Evolutionary conservation across 1,140 invertebrate genomes (phyloP).

Genomic region (Drosophila dunni): DNA sequence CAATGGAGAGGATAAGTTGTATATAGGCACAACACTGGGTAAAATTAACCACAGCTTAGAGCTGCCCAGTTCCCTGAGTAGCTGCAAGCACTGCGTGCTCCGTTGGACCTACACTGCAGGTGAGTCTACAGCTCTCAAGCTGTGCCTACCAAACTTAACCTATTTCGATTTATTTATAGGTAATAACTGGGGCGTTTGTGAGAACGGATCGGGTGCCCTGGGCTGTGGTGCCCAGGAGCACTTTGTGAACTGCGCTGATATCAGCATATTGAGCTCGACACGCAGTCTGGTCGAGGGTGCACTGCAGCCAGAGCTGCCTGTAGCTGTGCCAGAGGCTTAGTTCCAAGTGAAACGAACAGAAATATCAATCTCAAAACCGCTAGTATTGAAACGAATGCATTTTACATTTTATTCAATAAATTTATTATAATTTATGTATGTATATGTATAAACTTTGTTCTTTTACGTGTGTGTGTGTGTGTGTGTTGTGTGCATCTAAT

Average conservation of each 20-base stretch:
- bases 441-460: slow-evolving; percentile 60
- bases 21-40: slow-evolving; percentile 46
- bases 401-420: slow-evolving; percentile 65
- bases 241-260: slow-evolving; percentile 88
- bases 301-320: slow-evolving; percentile 39
- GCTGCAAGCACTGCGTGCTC: slow-evolving; percentile 85
- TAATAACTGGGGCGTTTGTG: slow-evolving; percentile 86
- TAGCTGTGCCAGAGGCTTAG: slow-evolving; percentile 24
- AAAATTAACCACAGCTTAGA: slow-evolving; percentile 25
- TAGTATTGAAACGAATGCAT: slow-evolving; percentile 44
- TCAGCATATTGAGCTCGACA: slow-evolving; percentile 85
- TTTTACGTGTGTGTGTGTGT: slow-evolving; percentile 29
- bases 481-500: slow-evolving; percentile 42
- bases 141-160: background rate
- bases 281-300: slow-evolving; percentile 23
- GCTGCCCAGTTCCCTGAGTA: slow-evolving; percentile 47
- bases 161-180: slow-evolving; percentile 12
- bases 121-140: slow-evolving; percentile 11
- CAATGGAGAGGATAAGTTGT: slow-evolving; percentile 44
- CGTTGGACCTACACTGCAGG: slow-evolving; percentile 80
- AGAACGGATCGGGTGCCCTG: slow-evolving; percentile 76
- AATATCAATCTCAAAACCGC: slow-evolving; percentile 37
- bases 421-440: slow-evolving; percentile 49
- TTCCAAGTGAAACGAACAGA: slow-evolving; percentile 11
- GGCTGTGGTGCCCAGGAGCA: slow-evolving; percentile 89